Evolutionary conservation across 1,140 invertebrate species (phyloP), one percentile per base, ranked within the genome.

Genomic region (Calephelis nemesis): DNA sequence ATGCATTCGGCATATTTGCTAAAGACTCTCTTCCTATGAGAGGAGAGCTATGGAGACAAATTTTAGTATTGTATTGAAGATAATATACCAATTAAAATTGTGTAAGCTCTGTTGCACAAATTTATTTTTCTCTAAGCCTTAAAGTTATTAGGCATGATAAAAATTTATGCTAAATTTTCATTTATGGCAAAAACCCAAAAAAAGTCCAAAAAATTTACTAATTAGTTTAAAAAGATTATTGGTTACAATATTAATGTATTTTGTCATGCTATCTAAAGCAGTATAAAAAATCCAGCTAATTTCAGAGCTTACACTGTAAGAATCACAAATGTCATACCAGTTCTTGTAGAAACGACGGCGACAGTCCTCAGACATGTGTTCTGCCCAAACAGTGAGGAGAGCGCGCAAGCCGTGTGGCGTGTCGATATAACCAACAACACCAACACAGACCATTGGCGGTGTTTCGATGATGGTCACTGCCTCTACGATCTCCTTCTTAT

Each of bases 401-500:
- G 97, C 96, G 73, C 98, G 94, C 63, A 99, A 93, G 82, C 99
- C 99, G 93, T 97, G 97, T 45, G 99, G 99, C 70, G 99, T 99
- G 87, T 99, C 98, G 78, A 99, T 99, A 92, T 99, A 99, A 62
- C 99, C 99, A 83, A 99, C 97, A 78, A 98, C 95, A 83, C 99
- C 99, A 79, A 99, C 98, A 74, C 98, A 95, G 63, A 99, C 95
- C 97, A 99, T 98, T 49, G 99, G 99, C 71, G 99, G 99, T 15
- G 99, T 97, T 93, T 99, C 99, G 72, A 99, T 93, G 85, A 99
- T 97, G 48, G 99, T 99, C 1, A 99, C 99, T 64, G 98, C 98
- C 90, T 99, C 99, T 7, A 99, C 98, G 74, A 99, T 98, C 93
- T 99, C 99, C 91, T 99, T 99, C 93, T 99, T 99, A 94, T 99